Percentiles rank a stretch among this genome's conserved stretches.
Conservation (phyloP, 1,140 invertebrate genomes). For the Cepaea nemoralis region DNA sequence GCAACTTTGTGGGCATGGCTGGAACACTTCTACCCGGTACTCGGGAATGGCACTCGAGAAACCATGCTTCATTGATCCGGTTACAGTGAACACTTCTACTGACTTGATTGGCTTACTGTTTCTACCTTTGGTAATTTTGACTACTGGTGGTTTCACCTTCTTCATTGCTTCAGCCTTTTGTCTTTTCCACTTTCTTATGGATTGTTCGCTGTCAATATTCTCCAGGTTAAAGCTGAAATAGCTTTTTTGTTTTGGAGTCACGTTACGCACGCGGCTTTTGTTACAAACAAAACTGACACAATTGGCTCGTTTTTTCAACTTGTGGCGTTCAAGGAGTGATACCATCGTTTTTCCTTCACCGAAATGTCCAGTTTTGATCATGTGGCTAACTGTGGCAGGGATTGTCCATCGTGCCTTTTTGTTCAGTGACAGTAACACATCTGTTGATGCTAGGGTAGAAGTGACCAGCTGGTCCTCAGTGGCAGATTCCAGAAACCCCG, state of each 20-base stretch:
- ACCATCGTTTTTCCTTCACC: constrained; percentile 32
- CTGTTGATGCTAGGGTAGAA: background rate
- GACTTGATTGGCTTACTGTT: background rate
- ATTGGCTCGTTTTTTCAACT: constrained; percentile 45
- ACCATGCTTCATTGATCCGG: background rate
- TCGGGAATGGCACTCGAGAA: background rate
- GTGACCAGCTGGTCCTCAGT: background rate
- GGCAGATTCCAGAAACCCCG: constrained; percentile 42
- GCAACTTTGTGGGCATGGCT: constrained; percentile 39
- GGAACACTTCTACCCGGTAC: constrained; percentile 33
- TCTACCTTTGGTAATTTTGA: background rate
- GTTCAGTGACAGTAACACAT: constrained; percentile 50
- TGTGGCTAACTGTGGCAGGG: constrained; percentile 36
- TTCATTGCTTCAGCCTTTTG: background rate
- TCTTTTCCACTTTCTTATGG: background rate
- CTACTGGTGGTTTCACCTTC: background rate
- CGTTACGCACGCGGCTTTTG: constrained; percentile 25
- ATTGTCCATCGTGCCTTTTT: constrained; percentile 49
- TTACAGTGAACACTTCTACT: background rate
- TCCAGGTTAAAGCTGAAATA: constrained; percentile 40
- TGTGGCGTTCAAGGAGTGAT: constrained; percentile 48
- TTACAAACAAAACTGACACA: constrained; percentile 48
- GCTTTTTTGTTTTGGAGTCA: constrained; percentile 24
- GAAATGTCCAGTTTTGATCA: constrained; percentile 35
- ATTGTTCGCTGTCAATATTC: background rate